Evolutionary conservation across 2,888 invertebrate species (phyloP), one percentile per base, ranked within the genome.

Genomic region (Scrobipalpa costella): DNA sequence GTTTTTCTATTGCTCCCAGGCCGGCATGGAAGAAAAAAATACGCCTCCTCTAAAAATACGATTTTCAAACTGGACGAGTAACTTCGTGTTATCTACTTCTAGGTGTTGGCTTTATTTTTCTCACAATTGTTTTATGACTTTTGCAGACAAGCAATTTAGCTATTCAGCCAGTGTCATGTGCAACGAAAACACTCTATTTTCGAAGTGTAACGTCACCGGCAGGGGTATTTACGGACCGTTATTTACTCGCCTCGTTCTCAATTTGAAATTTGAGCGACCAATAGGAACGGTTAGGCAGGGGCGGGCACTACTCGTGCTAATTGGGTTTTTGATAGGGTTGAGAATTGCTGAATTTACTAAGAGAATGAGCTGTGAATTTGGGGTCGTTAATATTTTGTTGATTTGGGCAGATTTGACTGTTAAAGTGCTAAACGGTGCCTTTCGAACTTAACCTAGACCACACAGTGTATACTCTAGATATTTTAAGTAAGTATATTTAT

Each of bases 211-310:
- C 13, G 27, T 13, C 11, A 52, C 9, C 13, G 13, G 0, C 13
- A 27, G 11, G 33, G 55, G 7, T 33, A 55, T 55, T 55, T 33
- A 55, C 55, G 15, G 55, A 55, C 55, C 27, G 55, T 55, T 50
- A 63, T 52, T 63, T 65, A 64, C 69, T 64, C 68, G 69, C 67
- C 71, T 70, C 76, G 74, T 75, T 34, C 49, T 49, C 83, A 80
- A 81, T 86, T 84, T 83, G 78, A 83, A 84, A 86, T 85, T 84
- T 83, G 81, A 85, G 71, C 76, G 80, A 73, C 85, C 84, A 81
- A 83, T 83, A 74, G 71, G 71, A 71, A 73, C 68, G 65, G 69
- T 52, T 72, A 55, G 34, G 7, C 3, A 34, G 73, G 77, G 72
- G 73, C 72, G 73, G 76, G 21, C 13, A n/a, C 74, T 71, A n/a